Conservation (phyloP, 1,140 invertebrate genomes). For the Coenobita brevimanus region DNA sequence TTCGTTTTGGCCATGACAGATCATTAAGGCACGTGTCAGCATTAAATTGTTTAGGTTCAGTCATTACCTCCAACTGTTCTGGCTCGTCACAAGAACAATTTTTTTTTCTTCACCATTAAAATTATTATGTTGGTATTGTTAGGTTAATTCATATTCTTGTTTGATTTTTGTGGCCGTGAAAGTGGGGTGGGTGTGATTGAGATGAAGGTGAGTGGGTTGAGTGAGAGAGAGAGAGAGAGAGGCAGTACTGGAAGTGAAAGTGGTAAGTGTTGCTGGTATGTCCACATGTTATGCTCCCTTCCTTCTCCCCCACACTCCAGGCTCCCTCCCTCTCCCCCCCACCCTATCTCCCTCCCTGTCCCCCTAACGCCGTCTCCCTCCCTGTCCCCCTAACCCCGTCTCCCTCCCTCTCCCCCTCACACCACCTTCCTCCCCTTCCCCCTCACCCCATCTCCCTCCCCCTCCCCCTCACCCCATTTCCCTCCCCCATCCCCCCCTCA, state of each 20-base stretch:
- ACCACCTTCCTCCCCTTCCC: neutral
- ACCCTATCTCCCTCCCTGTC: neutral
- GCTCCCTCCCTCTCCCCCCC: neutral
- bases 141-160: too few relatives aligned
- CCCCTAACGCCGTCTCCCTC: neutral
- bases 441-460: neutral
- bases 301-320: neutral
- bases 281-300: neutral
- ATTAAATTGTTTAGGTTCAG: too few relatives aligned
- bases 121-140: too few relatives aligned
- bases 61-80: too few relatives aligned
- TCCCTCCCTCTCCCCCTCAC: neutral
- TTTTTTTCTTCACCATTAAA: too few relatives aligned
- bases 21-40: too few relatives aligned
- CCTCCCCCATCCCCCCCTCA: neutral
- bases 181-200: neutral
- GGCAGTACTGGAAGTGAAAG: neutral
- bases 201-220: neutral
- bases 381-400: neutral
- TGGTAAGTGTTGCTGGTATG: neutral
- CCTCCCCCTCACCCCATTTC: neutral
- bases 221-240: slow-evolving; percentile 11
- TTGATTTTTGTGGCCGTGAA: neutral
- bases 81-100: too few relatives aligned
- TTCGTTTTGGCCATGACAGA: too few relatives aligned